These are phyloP conservation scores for Prosapia bicincta DNA, from an alignment of 2,888 invertebrate genomes.

Conservation along the genomic window DNA sequence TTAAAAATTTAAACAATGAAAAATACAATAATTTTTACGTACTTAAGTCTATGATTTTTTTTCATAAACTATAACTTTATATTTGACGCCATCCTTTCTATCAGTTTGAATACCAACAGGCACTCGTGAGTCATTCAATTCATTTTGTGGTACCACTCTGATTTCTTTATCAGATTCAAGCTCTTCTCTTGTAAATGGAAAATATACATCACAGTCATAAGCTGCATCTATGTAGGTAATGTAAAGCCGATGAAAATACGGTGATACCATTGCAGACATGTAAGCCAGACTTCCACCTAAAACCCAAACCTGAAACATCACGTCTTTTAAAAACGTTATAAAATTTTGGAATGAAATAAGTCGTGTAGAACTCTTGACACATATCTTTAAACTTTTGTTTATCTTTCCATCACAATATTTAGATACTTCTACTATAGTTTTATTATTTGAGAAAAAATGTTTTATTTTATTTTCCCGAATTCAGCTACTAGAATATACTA, in stretches of 20 bases:
- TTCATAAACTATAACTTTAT: slow-evolving; percentile 13
- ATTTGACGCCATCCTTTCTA: neutral
- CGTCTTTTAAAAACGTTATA: no score
- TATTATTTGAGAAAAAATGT: no score
- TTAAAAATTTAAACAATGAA: no score
- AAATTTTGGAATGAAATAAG: no score
- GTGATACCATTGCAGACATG: neutral
- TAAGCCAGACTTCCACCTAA: slow-evolving; percentile 19
- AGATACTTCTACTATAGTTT: no score
- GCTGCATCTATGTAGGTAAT: slow-evolving; percentile 13
- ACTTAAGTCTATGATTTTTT: no score
- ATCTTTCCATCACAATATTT: no score
- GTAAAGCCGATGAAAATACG: slow-evolving; percentile 18
- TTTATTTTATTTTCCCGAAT: no score
- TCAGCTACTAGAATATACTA: no score
- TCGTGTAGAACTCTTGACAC: no score
- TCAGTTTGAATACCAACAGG: slow-evolving; percentile 17
- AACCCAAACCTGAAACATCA: slow-evolving; percentile 23
- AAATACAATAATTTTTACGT: no score
- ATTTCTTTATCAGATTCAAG: neutral
- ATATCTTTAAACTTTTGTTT: no score
- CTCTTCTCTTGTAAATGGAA: neutral
- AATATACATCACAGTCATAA: slow-evolving; percentile 15
- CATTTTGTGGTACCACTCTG: neutral
- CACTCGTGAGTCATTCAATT: slow-evolving; percentile 11